A percentile compares a stretch with the other conserved stretches of the same genome.
These are phyloP conservation scores for Paragorgia papillata DNA, from an alignment of 92 coral and sea anemone genomes.

Conservation along the genomic window DNA sequence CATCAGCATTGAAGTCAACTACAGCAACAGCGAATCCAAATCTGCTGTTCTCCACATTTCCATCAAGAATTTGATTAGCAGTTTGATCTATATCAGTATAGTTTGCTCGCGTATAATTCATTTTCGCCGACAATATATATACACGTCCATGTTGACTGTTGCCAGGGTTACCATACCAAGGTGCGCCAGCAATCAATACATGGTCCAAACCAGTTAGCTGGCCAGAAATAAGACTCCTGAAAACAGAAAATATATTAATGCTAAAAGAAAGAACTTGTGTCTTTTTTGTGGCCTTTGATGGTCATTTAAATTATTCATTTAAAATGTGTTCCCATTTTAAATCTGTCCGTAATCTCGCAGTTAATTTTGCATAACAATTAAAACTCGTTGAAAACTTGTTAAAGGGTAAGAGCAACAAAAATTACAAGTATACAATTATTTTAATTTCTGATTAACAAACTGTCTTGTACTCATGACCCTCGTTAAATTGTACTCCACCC, in stretches of 20 bases:
- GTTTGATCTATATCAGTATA: conserved; percentile 64
- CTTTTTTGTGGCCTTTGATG: no score
- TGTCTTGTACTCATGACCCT: no score
- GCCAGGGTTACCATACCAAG: conserved; percentile 85
- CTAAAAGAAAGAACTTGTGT: not conserved
- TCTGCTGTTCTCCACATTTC: conserved; percentile 71
- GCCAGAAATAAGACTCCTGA: conserved; percentile 77
- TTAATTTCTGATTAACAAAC: no score
- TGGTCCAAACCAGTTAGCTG: conserved; percentile 59
- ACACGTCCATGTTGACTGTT: conserved; percentile 87
- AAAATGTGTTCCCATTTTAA: no score
- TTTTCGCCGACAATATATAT: conserved; percentile 61
- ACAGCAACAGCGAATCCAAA: conserved; percentile 87
- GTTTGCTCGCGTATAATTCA: conserved; percentile 52
- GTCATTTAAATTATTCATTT: no score
- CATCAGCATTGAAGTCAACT: conserved; percentile 84
- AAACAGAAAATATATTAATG: not conserved
- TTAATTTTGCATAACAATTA: no score
- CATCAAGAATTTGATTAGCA: conserved; percentile 74
- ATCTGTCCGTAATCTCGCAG: no score
- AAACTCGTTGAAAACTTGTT: no score
- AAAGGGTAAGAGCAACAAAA: no score
- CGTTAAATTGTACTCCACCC: no score
- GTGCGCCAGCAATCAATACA: conserved; percentile 80
- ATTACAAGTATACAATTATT: no score